Evolutionary conservation across 2,888 invertebrate genomes (phyloP).

Genomic region (Campoplex nolae): DNA sequence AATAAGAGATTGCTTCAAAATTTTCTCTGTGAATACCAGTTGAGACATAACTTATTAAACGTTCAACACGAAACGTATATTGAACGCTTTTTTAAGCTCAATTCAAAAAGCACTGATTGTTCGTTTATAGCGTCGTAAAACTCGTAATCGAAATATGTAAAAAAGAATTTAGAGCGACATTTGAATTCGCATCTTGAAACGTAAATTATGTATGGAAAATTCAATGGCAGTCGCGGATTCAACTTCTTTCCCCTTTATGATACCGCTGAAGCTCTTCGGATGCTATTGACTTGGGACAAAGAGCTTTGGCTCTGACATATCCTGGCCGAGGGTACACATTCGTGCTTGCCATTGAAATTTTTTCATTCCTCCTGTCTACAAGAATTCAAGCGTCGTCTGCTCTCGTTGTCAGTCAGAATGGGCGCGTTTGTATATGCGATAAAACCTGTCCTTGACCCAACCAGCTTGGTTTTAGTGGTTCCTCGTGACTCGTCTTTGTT

Average conservation of each 20-base stretch:
- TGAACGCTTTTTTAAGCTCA: background rate
- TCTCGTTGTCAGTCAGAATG: slow-evolving; percentile 21
- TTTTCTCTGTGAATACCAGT: background rate
- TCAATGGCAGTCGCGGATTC: slow-evolving; percentile 16
- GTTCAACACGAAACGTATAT: background rate
- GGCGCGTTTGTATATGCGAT: background rate
- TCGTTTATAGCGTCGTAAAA: background rate
- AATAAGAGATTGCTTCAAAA: too few relatives aligned
- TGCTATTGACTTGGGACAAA: slow-evolving; percentile 7
- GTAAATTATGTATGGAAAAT: slow-evolving; percentile 1
- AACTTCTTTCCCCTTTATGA: background rate
- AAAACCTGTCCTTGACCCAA: slow-evolving; percentile 26
- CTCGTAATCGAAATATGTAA: background rate
- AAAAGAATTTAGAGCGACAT: background rate
- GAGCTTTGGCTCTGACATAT: slow-evolving; percentile 29
- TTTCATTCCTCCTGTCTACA: slow-evolving; percentile 6
- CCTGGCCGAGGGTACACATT: background rate
- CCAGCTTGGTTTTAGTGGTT: background rate
- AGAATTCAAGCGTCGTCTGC: background rate
- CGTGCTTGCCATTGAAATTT: slow-evolving; percentile 21
- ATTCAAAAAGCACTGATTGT: background rate
- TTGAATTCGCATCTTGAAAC: background rate
- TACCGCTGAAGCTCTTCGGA: background rate
- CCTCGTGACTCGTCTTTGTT: background rate
- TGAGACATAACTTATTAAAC: background rate